phyloP scores from a whole-genome alignment of 2,797 vertebrate species.

The Lepus townsendii region DNA sequence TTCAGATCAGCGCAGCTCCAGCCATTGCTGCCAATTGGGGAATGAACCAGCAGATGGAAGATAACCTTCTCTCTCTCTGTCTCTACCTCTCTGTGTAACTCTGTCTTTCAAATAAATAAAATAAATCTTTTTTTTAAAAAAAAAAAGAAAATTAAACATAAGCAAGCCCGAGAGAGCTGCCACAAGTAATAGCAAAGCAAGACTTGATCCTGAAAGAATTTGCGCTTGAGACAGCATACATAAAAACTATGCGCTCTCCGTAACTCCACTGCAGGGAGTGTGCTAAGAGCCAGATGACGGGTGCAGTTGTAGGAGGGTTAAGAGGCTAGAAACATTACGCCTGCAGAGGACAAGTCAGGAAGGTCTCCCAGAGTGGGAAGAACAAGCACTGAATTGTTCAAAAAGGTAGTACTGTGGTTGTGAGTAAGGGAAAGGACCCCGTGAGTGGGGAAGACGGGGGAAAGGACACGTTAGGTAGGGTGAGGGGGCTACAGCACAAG shows the following conservation, averaged over 20 bases:
- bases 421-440: background rate
- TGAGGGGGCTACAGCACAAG: background rate
- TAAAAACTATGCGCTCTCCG: background rate
- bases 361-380: background rate
- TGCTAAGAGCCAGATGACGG: background rate
- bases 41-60: no score
- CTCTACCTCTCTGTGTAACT: no score
- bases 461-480: background rate
- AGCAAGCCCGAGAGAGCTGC: background rate
- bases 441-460: background rate
- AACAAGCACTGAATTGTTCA: background rate
- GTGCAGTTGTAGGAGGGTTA: background rate
- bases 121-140: no score
- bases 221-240: background rate
- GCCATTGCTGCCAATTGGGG: no score
- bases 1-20: no score
- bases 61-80: no score
- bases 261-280: background rate
- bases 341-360: background rate
- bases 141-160: constrained; percentile 11
- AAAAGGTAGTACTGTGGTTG: background rate
- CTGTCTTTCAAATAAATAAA: no score
- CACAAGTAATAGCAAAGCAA: background rate
- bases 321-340: background rate
- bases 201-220: background rate